These are phyloP conservation scores for Sinhomidia bicolor DNA, from an alignment of 2,888 invertebrate genomes.

Conservation along the genomic window DNA sequence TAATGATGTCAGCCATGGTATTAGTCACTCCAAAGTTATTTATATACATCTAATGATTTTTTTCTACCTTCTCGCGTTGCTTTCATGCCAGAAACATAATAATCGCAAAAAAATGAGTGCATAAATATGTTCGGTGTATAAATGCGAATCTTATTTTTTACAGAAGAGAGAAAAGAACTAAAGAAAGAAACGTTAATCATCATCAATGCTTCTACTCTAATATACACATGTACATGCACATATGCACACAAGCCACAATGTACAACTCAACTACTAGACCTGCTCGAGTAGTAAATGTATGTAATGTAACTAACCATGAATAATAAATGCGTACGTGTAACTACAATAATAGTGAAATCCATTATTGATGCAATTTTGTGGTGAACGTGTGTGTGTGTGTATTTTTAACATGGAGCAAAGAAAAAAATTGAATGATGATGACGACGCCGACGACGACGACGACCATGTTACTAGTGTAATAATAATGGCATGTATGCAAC, in stretches of 20 bases:
- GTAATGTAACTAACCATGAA: not conserved
- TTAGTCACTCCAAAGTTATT: not conserved
- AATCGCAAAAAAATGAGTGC: not conserved
- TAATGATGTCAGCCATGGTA: not conserved
- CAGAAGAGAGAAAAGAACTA: no score
- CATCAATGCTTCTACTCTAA: not conserved
- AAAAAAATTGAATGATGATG: slow-evolving; percentile 53
- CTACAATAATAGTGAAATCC: not conserved
- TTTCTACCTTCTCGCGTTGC: not conserved
- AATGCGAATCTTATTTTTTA: not conserved
- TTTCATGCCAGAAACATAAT: slow-evolving; percentile 42
- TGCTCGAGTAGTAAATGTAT: not conserved
- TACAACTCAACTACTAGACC: no score
- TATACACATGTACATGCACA: not conserved
- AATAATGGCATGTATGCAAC: not conserved
- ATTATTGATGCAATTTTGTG: slow-evolving; percentile 62
- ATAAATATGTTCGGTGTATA: not conserved
- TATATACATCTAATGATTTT: slow-evolving; percentile 44
- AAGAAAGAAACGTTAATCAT: slow-evolving; percentile 63
- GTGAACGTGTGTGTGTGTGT: slow-evolving; percentile 45
- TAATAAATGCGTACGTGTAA: not conserved
- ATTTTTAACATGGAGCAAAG: not conserved
- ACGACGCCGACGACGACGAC: no score
- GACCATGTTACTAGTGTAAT: not conserved
- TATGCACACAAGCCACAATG: no score